These are phyloP conservation scores for Spodoptera litura DNA, from an alignment of 1,140 invertebrate genomes.

Conservation along the genomic window DNA sequence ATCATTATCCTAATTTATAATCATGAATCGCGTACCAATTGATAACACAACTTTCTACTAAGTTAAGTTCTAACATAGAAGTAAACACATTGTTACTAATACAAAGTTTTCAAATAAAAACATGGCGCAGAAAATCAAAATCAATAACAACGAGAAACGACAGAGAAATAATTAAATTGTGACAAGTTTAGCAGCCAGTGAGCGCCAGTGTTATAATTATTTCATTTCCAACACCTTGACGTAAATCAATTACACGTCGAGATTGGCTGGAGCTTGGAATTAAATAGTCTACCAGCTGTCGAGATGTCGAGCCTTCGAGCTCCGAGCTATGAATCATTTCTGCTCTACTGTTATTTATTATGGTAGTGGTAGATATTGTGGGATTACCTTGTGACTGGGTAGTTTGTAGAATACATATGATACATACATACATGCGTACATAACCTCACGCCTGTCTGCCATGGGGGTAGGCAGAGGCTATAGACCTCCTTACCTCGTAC, in stretches of 20 bases:
- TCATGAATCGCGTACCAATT: too few relatives aligned
- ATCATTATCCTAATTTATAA: too few relatives aligned
- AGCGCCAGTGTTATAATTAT: slow-evolving; percentile 9
- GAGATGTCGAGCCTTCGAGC: neutral
- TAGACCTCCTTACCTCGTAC: too few relatives aligned
- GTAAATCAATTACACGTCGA: slow-evolving; percentile 27
- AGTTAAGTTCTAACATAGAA: too few relatives aligned
- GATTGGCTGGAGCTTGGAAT: slow-evolving; percentile 2
- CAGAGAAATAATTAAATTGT: neutral
- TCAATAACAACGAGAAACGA: neutral
- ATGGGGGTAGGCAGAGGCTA: too few relatives aligned
- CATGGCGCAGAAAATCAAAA: too few relatives aligned
- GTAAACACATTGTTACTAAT: too few relatives aligned
- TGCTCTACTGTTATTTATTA: neutral
- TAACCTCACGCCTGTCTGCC: too few relatives aligned
- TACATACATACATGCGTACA: too few relatives aligned
- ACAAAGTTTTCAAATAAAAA: too few relatives aligned
- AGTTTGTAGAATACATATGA: neutral
- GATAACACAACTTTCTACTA: too few relatives aligned
- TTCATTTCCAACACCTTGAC: slow-evolving; percentile 10
- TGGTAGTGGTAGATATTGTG: neutral
- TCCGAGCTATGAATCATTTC: neutral
- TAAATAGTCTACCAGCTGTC: neutral
- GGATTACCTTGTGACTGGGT: neutral
- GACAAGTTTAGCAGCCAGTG: neutral